A percentile compares a stretch with the other conserved stretches of the same genome.
Evolutionary conservation across 2,888 invertebrate species (phyloP).

Genomic region (Erynnis tages): DNA sequence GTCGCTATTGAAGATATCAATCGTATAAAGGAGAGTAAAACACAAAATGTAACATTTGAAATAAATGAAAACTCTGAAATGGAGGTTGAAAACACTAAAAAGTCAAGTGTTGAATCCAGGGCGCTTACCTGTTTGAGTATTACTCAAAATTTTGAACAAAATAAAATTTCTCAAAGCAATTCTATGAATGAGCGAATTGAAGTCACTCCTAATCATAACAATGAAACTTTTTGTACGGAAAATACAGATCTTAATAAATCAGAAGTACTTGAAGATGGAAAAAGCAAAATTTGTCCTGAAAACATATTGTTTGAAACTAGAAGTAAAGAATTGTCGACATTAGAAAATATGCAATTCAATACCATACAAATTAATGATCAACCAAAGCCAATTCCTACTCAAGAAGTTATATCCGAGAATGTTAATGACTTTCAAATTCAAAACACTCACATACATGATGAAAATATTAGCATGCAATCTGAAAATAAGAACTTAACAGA

Average conservation of each 20-base stretch:
- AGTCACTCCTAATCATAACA: too few species aligned
- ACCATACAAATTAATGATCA: neutral
- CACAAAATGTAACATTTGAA: slow-evolving; percentile 3
- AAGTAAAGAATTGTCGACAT: too few species aligned
- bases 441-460: neutral
- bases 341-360: too few species aligned
- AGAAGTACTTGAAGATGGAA: too few species aligned
- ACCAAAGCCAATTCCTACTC: neutral
- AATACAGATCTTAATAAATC: too few species aligned
- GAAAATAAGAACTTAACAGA: neutral
- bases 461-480: neutral
- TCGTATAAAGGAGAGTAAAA: neutral
- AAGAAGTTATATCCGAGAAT: neutral
- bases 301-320: too few species aligned
- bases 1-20: slow-evolving; percentile 26
- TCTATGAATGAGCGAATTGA: too few species aligned
- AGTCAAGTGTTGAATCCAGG: neutral
- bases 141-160: too few species aligned
- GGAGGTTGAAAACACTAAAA: neutral
- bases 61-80: neutral
- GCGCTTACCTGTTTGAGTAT: too few species aligned
- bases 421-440: neutral
- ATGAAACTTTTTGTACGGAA: too few species aligned
- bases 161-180: too few species aligned
- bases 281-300: too few species aligned